A percentile compares a stretch with the other conserved stretches of the same genome.
Conservation (phyloP, 2,797 vertebrate species). For the Eulemur mongoz region DNA sequence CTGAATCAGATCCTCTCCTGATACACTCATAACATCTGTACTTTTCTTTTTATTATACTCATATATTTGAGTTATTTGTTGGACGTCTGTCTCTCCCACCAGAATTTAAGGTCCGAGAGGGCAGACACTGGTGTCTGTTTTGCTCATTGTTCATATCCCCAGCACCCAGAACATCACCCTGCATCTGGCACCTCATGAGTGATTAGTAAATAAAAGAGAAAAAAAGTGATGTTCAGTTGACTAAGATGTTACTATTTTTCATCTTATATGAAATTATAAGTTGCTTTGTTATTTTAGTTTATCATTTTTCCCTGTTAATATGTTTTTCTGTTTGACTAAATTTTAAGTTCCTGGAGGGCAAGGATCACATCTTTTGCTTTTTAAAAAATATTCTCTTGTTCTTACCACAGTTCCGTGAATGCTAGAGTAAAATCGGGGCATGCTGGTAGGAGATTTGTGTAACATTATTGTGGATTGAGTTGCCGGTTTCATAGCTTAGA, state of each 20-base stretch:
- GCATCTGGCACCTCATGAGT: not conserved
- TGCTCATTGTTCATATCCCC: not conserved
- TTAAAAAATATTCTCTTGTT: not conserved
- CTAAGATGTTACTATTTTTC: not conserved
- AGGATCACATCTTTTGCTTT: not conserved
- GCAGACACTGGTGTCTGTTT: not conserved
- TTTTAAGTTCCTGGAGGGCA: not conserved
- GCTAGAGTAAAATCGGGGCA: not conserved
- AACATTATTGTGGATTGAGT: not conserved
- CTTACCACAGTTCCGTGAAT: not conserved
- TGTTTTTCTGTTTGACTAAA: not conserved
- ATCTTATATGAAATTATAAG: not conserved
- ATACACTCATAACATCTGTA: fast-evolving
- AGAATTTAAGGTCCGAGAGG: fast-evolving
- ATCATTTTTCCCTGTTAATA: not conserved
- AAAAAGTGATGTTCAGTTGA: not conserved
- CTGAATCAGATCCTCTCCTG: not conserved
- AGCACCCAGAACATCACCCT: not conserved
- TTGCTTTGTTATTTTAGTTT: not conserved
- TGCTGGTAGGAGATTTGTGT: not conserved
- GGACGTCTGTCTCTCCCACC: not conserved
- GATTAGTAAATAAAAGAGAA: not conserved
- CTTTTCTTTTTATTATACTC: not conserved
- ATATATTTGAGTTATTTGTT: not conserved
- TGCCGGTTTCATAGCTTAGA: not conserved